Percentiles rank a stretch among this genome's conserved stretches.
Conservation (phyloP, 1,140 invertebrate species). For the Macrobrachium nipponense region DNA sequence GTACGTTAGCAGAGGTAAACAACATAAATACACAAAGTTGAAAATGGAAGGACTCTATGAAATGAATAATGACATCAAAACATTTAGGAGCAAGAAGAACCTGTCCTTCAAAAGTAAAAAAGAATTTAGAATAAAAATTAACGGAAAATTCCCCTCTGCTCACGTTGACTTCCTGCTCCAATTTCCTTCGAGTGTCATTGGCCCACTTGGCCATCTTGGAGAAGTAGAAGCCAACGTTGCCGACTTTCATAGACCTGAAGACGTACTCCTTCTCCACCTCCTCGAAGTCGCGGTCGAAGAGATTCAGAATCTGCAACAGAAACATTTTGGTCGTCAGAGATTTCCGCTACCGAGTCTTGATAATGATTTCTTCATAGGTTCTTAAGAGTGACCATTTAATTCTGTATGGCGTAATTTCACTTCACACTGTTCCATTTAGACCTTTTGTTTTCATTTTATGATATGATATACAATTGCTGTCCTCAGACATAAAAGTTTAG, state of each 20-base stretch:
- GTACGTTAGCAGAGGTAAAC: no score
- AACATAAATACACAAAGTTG: no score
- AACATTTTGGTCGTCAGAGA: no score
- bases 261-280: slow-evolving; percentile 59
- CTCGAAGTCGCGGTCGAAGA: slow-evolving; percentile 55
- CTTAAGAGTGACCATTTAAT: no score
- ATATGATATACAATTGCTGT: not conserved
- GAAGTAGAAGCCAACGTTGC: slow-evolving; percentile 48
- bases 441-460: not conserved
- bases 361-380: no score
- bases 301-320: slow-evolving; percentile 49
- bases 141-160: not conserved
- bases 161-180: slow-evolving; percentile 56
- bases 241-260: slow-evolving; percentile 52
- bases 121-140: not conserved
- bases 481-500: not conserved
- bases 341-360: no score
- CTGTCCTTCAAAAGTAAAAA: not conserved
- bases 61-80: no score
- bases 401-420: no score
- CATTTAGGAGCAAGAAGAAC: no score
- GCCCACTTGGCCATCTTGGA: slow-evolving; percentile 60
- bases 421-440: no score
- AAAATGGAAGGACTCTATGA: no score
- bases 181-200: slow-evolving; percentile 43